Conservation (phyloP, 2,113 vertebrate genomes). For the Talpa occidentalis region DNA sequence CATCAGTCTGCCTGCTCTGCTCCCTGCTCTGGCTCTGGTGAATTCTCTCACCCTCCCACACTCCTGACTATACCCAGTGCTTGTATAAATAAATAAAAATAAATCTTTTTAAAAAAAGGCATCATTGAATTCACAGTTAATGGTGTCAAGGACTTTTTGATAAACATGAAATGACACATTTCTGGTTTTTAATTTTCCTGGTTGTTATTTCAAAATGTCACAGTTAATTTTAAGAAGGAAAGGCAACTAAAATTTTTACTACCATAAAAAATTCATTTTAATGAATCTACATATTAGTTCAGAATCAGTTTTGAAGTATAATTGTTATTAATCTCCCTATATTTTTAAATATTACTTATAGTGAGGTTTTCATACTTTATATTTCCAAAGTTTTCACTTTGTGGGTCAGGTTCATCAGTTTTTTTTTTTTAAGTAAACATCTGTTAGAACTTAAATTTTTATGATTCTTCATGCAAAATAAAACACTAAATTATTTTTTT, state of each 20-base stretch:
- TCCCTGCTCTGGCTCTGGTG: too few species aligned
- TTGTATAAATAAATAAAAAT: too few species aligned
- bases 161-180: neutral
- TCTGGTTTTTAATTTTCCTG: neutral
- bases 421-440: neutral
- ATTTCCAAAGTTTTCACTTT: neutral
- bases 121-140: neutral
- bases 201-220: neutral
- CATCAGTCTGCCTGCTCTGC: too few species aligned
- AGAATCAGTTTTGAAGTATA: neutral
- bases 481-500: conserved; percentile 20
- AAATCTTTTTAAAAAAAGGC: neutral
- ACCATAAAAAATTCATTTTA: neutral
- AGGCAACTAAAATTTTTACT: neutral
- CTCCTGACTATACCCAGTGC: too few species aligned
- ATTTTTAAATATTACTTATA: neutral
- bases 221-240: neutral
- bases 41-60: too few species aligned
- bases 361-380: neutral
- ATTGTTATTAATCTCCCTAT: neutral
- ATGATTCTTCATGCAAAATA: neutral
- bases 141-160: neutral
- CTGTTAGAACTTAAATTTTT: neutral
- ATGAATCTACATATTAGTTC: neutral
- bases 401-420: neutral